A percentile compares a stretch with the other conserved stretches of the same genome.
phyloP scores from a whole-genome alignment of 1,140 invertebrate species.

The Teleopsis dalmanni region DNA sequence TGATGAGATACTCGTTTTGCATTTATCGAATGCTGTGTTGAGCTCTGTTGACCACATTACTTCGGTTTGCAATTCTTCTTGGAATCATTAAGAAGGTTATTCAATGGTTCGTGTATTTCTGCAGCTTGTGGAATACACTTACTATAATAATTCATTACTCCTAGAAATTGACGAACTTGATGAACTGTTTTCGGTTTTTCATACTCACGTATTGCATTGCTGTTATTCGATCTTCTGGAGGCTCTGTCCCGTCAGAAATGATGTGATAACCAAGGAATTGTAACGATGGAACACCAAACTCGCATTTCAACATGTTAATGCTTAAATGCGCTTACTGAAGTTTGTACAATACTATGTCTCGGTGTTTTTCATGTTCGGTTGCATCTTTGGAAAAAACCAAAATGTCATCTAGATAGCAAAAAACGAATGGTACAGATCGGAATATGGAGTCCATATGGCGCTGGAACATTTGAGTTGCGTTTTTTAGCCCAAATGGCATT shows the following conservation, averaged over 20 bases:
- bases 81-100: too few relatives aligned
- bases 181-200: constrained; percentile 26
- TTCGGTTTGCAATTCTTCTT: too few relatives aligned
- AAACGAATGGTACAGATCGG: constrained; percentile 31
- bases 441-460: constrained; percentile 46
- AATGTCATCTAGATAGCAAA: constrained; percentile 47
- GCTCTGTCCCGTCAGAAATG: constrained; percentile 16
- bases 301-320: constrained; percentile 27
- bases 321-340: constrained; percentile 20
- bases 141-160: constrained; percentile 44
- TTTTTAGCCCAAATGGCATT: constrained; percentile 41
- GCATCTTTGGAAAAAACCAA: constrained; percentile 38
- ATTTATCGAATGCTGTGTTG: constrained; percentile 25
- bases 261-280: constrained; percentile 25
- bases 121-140: too few relatives aligned
- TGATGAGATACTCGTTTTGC: constrained; percentile 26
- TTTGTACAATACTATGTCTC: constrained; percentile 17
- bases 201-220: constrained; percentile 16
- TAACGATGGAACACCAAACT: constrained; percentile 20
- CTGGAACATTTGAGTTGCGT: constrained; percentile 45
- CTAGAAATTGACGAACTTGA: constrained; percentile 40
- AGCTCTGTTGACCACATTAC: too few relatives aligned
- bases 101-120: too few relatives aligned
- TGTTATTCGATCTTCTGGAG: constrained; percentile 1
- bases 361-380: constrained; percentile 27